These are phyloP conservation scores for Cotesia vestalis DNA, from an alignment of 1,140 invertebrate genomes.

Conservation along the genomic window DNA sequence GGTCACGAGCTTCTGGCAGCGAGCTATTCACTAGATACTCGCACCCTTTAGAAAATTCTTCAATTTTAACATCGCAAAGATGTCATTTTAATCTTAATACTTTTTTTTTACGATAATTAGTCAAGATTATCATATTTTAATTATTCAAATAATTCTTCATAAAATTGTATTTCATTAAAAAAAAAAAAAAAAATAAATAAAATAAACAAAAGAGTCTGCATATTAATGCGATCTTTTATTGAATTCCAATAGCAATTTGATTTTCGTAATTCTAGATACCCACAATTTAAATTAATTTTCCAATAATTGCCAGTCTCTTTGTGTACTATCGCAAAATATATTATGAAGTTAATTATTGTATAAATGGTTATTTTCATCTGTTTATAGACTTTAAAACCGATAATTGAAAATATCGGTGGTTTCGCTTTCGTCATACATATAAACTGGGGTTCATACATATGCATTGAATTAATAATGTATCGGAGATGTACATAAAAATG, in stretches of 20 bases:
- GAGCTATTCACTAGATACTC: constrained; percentile 4
- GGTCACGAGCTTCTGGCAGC: constrained; percentile 30
- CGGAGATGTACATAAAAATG: too few relatives aligned
- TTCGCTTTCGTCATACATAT: too few relatives aligned
- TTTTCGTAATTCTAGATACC: too few relatives aligned
- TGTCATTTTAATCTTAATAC: not conserved
- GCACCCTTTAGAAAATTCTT: constrained; percentile 16
- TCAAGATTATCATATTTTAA: too few relatives aligned
- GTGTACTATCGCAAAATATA: not conserved
- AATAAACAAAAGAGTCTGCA: too few relatives aligned
- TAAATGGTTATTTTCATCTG: constrained; percentile 2
- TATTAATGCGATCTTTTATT: not conserved
- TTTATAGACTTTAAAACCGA: not conserved
- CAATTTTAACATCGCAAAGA: constrained; percentile 15
- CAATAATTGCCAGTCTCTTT: constrained; percentile 7
- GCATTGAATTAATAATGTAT: too few relatives aligned
- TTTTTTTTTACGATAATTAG: too few relatives aligned
- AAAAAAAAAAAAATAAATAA: too few relatives aligned
- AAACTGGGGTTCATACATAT: too few relatives aligned
- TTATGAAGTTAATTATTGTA: constrained; percentile 3
- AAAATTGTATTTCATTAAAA: too few relatives aligned
- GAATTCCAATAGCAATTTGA: constrained; percentile 5
- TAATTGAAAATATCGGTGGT: too few relatives aligned
- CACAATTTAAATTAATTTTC: constrained; percentile 8
- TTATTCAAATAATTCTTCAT: too few relatives aligned